Percentiles rank a stretch among this genome's conserved stretches.
phyloP scores from a whole-genome alignment of 2,113 vertebrate genomes.

The Dinomys branickii region DNA sequence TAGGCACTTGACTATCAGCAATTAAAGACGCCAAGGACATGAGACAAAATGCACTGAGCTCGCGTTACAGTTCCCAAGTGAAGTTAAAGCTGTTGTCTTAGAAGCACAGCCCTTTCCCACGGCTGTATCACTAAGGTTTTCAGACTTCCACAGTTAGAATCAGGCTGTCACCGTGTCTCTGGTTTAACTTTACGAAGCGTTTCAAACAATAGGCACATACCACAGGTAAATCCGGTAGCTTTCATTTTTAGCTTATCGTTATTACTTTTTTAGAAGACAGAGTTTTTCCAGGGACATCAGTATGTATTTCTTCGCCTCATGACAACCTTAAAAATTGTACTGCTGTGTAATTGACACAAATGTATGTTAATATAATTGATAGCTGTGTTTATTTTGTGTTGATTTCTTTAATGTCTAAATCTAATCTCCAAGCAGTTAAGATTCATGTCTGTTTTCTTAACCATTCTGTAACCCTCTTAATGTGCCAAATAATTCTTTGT shows the following conservation, averaged over 20 bases:
- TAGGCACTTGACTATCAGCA: background rate
- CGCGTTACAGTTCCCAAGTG: background rate
- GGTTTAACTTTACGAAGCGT: background rate
- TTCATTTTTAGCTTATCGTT: background rate
- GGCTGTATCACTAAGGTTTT: background rate
- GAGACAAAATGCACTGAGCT: background rate
- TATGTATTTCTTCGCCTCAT: background rate
- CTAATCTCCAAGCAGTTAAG: background rate
- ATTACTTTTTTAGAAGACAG: background rate
- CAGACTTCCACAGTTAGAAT: background rate
- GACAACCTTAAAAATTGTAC: background rate
- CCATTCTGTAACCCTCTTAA: background rate
- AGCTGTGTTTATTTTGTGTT: background rate
- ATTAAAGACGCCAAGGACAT: background rate
- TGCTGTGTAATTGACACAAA: background rate
- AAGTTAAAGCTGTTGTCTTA: background rate
- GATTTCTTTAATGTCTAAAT: background rate
- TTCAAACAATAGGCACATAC: conserved; percentile 4
- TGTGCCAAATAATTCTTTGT: background rate
- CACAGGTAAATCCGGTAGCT: background rate
- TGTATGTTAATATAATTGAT: background rate
- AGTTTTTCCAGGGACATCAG: background rate
- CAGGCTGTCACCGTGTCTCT: background rate
- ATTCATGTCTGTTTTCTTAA: background rate
- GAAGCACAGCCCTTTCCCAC: background rate